phyloP scores from a whole-genome alignment of 2,113 vertebrate genomes.

The Nothoprocta pentlandii region DNA sequence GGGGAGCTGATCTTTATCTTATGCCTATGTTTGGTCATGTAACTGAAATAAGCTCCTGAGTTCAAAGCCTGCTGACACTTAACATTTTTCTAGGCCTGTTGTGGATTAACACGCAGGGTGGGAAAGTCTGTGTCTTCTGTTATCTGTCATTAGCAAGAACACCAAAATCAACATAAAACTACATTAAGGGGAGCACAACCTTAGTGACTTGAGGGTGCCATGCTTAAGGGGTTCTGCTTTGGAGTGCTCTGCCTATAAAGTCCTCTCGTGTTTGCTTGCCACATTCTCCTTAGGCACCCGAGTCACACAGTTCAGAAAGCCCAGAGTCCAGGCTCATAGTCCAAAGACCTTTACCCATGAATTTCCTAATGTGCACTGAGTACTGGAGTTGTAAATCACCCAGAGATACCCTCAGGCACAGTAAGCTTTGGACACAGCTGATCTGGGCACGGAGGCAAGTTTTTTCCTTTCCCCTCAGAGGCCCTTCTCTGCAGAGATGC shows the following conservation, averaged over 20 bases:
- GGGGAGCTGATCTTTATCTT: background rate
- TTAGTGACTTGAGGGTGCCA: background rate
- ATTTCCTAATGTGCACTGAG: background rate
- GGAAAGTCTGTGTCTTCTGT: background rate
- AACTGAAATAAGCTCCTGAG: background rate
- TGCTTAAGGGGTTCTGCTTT: background rate
- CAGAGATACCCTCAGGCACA: background rate
- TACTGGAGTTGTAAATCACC: background rate
- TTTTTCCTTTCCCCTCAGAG: background rate
- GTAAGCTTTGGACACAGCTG: background rate
- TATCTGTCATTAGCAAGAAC: background rate
- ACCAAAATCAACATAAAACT: background rate
- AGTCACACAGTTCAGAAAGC: accelerated
- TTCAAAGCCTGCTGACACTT: background rate
- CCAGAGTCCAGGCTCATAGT: background rate
- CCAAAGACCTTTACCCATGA: background rate
- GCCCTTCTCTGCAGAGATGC: background rate
- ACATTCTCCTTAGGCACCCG: background rate
- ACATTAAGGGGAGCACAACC: background rate
- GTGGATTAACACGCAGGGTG: background rate
- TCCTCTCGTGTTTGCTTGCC: background rate
- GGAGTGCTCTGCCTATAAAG: background rate
- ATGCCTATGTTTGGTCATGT: background rate
- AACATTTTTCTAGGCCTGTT: background rate
- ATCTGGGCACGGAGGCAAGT: background rate